Evolutionary conservation across 1,140 invertebrate genomes (phyloP).

Genomic region (Drepana arcuata): DNA sequence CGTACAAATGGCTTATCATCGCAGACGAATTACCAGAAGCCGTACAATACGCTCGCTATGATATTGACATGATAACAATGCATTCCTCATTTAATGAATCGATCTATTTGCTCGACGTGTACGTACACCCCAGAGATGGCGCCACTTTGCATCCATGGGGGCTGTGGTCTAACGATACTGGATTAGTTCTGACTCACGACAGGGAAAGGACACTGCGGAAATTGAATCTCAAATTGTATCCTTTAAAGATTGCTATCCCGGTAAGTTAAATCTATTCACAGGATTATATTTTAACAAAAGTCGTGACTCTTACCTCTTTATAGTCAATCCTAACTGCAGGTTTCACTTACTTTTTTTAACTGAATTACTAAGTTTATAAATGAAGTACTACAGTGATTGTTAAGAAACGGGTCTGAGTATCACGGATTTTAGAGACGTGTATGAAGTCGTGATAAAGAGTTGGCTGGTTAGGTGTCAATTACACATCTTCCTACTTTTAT

Average conservation of each 20-base stretch:
- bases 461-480: too few species aligned
- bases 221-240: conserved; percentile 27
- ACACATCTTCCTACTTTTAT: too few species aligned
- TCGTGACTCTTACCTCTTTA: too few species aligned
- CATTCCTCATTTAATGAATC: too few species aligned
- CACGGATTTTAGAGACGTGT: too few species aligned
- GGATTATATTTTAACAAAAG: conserved; percentile 1
- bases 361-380: too few species aligned
- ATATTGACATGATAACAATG: conserved; percentile 30
- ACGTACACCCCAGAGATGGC: conserved; percentile 29
- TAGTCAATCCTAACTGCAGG: too few species aligned
- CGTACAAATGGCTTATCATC: conserved; percentile 42
- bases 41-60: conserved; percentile 23
- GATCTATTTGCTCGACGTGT: too few species aligned
- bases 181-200: conserved; percentile 22
- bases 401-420: too few species aligned
- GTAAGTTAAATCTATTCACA: conserved; percentile 16
- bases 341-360: too few species aligned
- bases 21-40: conserved; percentile 16
- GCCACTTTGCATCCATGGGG: conserved; percentile 29
- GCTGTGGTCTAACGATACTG: conserved; percentile 15
- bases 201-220: conserved; percentile 26
- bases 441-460: too few species aligned
- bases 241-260: conserved; percentile 37
- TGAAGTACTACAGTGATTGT: too few species aligned